A percentile compares a stretch with the other conserved stretches of the same genome.
Evolutionary conservation across 2,113 vertebrate genomes (phyloP).

Genomic region (Sciurus niger): DNA sequence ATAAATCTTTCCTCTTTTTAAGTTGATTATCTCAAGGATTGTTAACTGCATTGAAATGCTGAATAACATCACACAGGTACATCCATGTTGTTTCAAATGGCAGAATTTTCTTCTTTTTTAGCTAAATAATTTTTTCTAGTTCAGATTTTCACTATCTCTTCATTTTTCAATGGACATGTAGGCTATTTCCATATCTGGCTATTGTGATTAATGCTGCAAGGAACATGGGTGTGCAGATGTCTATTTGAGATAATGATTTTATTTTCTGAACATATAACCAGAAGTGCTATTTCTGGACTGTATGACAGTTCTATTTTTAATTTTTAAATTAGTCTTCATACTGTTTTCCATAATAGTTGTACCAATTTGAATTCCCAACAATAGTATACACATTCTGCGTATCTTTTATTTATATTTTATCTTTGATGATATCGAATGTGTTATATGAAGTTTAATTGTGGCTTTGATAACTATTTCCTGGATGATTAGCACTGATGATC

Average conservation of each 20-base stretch:
- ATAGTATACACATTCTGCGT: neutral
- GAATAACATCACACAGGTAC: neutral
- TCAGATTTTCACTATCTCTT: neutral
- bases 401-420: neutral
- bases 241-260: neutral
- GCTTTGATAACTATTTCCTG: neutral
- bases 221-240: neutral
- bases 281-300: neutral
- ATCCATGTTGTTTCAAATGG: neutral
- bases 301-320: neutral
- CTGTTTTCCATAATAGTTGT: neutral
- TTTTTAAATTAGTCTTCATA: neutral
- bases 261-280: neutral
- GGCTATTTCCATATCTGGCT: neutral
- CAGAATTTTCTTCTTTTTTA: neutral
- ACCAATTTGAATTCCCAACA: neutral
- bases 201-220: neutral
- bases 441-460: neutral
- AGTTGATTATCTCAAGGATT: neutral
- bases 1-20: neutral
- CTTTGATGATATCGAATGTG: neutral
- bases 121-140: neutral
- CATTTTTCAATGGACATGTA: neutral
- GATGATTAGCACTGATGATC: neutral
- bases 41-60: neutral